phyloP scores from a whole-genome alignment of 2,888 invertebrate genomes.

The Tribolium freemani region DNA sequence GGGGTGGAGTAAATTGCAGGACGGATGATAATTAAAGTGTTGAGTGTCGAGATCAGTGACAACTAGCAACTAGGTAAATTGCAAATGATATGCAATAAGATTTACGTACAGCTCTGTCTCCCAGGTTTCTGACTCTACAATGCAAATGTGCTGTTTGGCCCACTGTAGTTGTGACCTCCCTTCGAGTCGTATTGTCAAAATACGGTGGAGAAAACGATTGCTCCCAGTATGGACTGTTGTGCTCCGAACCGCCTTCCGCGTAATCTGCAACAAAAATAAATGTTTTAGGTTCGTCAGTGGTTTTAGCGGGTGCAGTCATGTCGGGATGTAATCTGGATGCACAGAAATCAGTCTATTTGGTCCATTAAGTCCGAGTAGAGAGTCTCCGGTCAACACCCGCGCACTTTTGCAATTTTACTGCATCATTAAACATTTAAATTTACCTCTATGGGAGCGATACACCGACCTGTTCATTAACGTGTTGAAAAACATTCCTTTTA shows the following conservation, averaged over 20 bases:
- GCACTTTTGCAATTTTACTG: slow-evolving; percentile 23
- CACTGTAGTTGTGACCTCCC: slow-evolving; percentile 88
- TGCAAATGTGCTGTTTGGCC: slow-evolving; percentile 89
- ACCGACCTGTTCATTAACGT: slow-evolving; percentile 32
- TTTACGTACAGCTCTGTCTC: slow-evolving; percentile 87
- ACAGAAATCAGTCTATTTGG: slow-evolving; percentile 35
- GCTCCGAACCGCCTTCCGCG: slow-evolving; percentile 60
- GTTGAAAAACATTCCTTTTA: slow-evolving; percentile 31
- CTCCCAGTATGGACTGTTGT: slow-evolving; percentile 66
- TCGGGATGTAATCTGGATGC: slow-evolving; percentile 26
- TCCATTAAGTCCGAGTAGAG: slow-evolving; percentile 20
- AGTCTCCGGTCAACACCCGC: slow-evolving; percentile 23
- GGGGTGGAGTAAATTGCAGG: slow-evolving; percentile 16
- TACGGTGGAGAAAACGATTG: slow-evolving; percentile 89
- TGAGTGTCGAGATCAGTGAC: slow-evolving; percentile 38
- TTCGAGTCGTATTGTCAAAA: slow-evolving; percentile 89
- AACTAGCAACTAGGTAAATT: slow-evolving; percentile 33
- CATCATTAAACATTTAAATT: slow-evolving; percentile 36
- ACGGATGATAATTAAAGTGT: slow-evolving; percentile 41
- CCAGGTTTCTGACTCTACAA: slow-evolving; percentile 88
- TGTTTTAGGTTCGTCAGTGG: neutral
- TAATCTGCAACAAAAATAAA: slow-evolving; percentile 60
- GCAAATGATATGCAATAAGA: slow-evolving; percentile 46
- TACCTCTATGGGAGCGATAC: slow-evolving; percentile 26
- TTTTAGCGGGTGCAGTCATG: slow-evolving; percentile 30